Percentiles rank a stretch among this genome's conserved stretches.
phyloP scores from a whole-genome alignment of 92 coral and sea anemone genomes.

The Umimayanthus chanpuru region DNA sequence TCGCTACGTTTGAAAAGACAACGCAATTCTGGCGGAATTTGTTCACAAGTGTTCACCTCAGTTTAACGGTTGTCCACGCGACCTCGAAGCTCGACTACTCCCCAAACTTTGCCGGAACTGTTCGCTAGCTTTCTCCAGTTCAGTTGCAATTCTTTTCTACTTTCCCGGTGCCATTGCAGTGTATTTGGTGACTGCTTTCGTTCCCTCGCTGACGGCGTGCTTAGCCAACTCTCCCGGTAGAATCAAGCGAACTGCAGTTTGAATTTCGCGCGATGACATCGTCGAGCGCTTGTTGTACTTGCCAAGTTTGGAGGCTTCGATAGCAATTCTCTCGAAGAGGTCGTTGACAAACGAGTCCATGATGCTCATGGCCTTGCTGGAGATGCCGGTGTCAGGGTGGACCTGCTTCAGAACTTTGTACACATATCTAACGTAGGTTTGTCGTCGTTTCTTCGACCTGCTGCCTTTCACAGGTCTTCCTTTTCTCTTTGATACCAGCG shows the following conservation, averaged over 20 bases:
- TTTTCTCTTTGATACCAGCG: not conserved
- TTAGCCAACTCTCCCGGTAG: slow-evolving; percentile 25
- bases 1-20: too few species aligned
- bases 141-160: not conserved
- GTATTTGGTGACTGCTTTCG: slow-evolving; percentile 25
- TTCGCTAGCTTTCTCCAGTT: not conserved
- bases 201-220: slow-evolving; percentile 19
- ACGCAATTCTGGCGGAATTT: not conserved
- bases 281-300: slow-evolving; percentile 30
- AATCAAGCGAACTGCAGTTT: slow-evolving; percentile 26
- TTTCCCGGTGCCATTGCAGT: slow-evolving; percentile 19
- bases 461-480: not conserved
- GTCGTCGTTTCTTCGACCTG: not conserved
- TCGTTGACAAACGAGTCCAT: slow-evolving; percentile 30
- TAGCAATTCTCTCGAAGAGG: slow-evolving; percentile 28
- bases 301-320: slow-evolving; percentile 27
- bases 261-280: slow-evolving; percentile 23
- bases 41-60: not conserved
- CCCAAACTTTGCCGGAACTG: not conserved
- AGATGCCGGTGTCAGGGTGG: slow-evolving; percentile 14
- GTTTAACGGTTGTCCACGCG: not conserved
- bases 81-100: not conserved
- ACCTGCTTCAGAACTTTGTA: slow-evolving; percentile 28
- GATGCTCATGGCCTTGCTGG: slow-evolving; percentile 32
- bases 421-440: not conserved